These are phyloP conservation scores for Lycaon pictus DNA, from an alignment of 2,113 vertebrate species.

Conservation along the genomic window DNA sequence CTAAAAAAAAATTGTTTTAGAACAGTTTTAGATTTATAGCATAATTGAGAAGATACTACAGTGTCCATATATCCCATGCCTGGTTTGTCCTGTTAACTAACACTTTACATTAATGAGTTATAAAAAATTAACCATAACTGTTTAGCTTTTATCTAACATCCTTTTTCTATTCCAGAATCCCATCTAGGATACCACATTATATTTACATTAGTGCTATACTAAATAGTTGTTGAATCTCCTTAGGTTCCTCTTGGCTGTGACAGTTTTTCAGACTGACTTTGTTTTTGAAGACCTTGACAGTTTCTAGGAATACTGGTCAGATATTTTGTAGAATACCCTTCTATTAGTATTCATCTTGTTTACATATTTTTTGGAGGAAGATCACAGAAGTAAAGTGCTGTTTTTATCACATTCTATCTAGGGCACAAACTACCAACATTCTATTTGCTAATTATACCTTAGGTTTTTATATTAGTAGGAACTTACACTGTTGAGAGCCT, in stretches of 20 bases:
- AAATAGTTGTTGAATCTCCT: background rate
- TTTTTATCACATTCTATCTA: background rate
- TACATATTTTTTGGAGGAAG: background rate
- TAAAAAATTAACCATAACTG: background rate
- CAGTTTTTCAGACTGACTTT: background rate
- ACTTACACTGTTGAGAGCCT: background rate
- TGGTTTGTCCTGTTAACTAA: background rate
- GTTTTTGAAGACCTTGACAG: slow-evolving; percentile 8
- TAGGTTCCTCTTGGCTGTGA: background rate
- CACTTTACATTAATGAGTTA: slow-evolving; percentile 18
- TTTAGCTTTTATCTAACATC: slow-evolving; percentile 26
- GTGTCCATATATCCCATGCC: background rate
- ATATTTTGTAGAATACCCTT: background rate
- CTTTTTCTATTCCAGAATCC: slow-evolving; percentile 22
- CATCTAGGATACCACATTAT: background rate
- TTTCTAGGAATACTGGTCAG: background rate
- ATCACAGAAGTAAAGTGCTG: background rate
- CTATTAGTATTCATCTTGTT: background rate
- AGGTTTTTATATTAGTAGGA: background rate
- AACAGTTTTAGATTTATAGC: slow-evolving; percentile 7
- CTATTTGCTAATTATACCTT: background rate
- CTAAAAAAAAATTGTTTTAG: slow-evolving; percentile 28
- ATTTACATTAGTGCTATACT: slow-evolving; percentile 18
- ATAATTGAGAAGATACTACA: slow-evolving; percentile 19
- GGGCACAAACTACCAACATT: background rate